Evolutionary conservation across 1,140 invertebrate species (phyloP), one percentile per base, ranked within the genome.

Genomic region (Agrilus planipennis): DNA sequence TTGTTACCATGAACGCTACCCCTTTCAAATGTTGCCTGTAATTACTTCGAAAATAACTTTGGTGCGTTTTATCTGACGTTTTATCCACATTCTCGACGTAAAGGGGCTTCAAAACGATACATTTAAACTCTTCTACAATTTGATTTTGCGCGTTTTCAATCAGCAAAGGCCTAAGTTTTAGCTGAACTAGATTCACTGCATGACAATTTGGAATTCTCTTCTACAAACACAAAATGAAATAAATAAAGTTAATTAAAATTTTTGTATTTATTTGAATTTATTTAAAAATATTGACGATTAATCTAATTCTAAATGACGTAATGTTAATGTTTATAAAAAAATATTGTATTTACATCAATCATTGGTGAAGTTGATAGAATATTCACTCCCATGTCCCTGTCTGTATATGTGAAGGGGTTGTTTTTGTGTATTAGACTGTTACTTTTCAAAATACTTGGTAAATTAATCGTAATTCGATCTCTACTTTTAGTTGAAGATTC

Each of bases 1-100:
- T 71, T 2, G 64, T 65, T 32, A 75, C 54, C 30, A 71, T 51
- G 42, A 63, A 71, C 30, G 49, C 53, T 4, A 61, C 49, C 31
- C 58, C 53, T 31, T 55, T 54, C 11, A 61, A 40, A 34, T 42
- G 47, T 14, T 49, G 23, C 6, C 41, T 21, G 40, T 51, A 58
- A 6, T 42, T 32, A 30, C 59, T 60, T 21, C 41, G 42, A 4
- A 61, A 45, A 18, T 45, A 17, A 30, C 44, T 48, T 11, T 39
- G 14, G 37, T 9, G 23, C 7, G 50, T 46, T 6, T 32, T n/a
- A 2, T 21, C 11, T 22, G 35, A 35, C 15, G 46, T 45, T 20
- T 43, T 50, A 31, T 47, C 49, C 21, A 54, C 49, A 41, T 43
- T 51, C 32, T 60, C 52, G 19, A 56, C 50, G 38, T 65, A 65